phyloP scores from a whole-genome alignment of 1,140 invertebrate genomes.

The Latrodectus geometricus region DNA sequence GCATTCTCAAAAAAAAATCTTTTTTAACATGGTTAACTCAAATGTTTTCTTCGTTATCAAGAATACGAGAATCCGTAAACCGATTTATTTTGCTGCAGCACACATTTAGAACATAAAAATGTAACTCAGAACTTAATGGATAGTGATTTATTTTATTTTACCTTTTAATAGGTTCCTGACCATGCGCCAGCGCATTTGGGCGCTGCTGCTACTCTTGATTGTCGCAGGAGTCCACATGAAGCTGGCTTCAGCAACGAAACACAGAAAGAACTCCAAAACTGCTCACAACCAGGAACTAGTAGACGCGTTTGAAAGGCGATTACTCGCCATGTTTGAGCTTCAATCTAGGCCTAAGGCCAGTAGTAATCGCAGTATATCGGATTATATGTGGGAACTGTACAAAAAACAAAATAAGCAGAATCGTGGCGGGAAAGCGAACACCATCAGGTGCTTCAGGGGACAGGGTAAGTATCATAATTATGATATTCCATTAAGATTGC shows the following conservation, averaged over 20 bases:
- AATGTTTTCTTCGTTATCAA: no score
- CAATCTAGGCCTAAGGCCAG: conserved; percentile 73
- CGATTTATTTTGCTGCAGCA: no score
- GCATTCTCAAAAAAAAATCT: no score
- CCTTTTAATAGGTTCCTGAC: conserved; percentile 41
- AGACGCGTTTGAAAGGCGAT: conserved; percentile 75
- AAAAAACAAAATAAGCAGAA: conserved; percentile 69
- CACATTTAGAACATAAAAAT: no score
- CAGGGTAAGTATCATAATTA: conserved; percentile 24
- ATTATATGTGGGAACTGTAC: conserved; percentile 83
- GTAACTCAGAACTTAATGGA: neutral
- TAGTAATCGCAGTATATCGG: conserved; percentile 75
- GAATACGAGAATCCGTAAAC: no score
- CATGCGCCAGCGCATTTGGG: conserved; percentile 54
- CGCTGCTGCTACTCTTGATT: conserved; percentile 49
- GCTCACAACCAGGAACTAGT: conserved; percentile 61
- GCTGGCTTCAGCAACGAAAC: conserved; percentile 38
- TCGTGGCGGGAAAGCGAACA: neutral
- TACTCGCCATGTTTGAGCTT: conserved; percentile 82
- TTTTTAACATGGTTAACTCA: no score
- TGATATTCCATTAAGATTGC: no score
- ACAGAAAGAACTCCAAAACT: neutral
- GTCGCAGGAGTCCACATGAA: conserved; percentile 41
- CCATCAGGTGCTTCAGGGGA: conserved; percentile 33
- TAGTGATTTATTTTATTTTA: neutral